Conservation (phyloP, 2,113 vertebrate species). For the Zootoca vivipara region DNA sequence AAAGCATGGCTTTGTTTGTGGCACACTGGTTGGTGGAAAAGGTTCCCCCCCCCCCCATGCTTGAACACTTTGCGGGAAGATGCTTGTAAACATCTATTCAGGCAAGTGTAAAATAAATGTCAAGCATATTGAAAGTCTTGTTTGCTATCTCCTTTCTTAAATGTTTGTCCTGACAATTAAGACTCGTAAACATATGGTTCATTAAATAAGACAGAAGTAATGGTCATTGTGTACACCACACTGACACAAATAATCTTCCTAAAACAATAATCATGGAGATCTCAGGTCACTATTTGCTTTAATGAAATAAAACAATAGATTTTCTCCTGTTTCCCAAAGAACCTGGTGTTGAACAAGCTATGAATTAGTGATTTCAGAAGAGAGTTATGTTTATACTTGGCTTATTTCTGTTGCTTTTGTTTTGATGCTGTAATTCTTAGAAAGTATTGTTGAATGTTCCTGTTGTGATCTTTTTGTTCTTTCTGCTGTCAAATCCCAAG, state of each 20-base stretch:
- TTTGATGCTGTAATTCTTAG: slow-evolving; percentile 39
- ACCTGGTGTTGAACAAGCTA: slow-evolving; percentile 12
- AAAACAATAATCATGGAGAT: slow-evolving; percentile 14
- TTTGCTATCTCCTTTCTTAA: neutral
- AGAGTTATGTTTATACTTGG: slow-evolving; percentile 26
- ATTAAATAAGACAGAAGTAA: slow-evolving; percentile 18
- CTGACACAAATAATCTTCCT: slow-evolving; percentile 18
- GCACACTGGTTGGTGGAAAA: neutral
- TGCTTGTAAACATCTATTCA: neutral
- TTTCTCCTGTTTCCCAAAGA: slow-evolving; percentile 41
- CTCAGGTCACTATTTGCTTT: slow-evolving; percentile 24
- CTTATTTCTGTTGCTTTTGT: slow-evolving; percentile 33
- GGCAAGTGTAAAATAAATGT: neutral
- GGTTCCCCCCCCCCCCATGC: neutral
- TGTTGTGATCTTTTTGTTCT: neutral
- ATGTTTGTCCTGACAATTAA: slow-evolving; percentile 32
- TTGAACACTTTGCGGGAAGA: neutral
- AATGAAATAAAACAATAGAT: slow-evolving; percentile 13
- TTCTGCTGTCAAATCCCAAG: neutral
- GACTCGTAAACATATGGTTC: neutral
- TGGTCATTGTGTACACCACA: slow-evolving; percentile 28
- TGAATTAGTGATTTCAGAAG: slow-evolving; percentile 42
- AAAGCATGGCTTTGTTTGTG: neutral
- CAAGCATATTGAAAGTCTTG: neutral
- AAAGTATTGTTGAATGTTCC: slow-evolving; percentile 41